Evolutionary conservation across 1,140 invertebrate genomes (phyloP).

Genomic region (Scaptomyza pallida): DNA sequence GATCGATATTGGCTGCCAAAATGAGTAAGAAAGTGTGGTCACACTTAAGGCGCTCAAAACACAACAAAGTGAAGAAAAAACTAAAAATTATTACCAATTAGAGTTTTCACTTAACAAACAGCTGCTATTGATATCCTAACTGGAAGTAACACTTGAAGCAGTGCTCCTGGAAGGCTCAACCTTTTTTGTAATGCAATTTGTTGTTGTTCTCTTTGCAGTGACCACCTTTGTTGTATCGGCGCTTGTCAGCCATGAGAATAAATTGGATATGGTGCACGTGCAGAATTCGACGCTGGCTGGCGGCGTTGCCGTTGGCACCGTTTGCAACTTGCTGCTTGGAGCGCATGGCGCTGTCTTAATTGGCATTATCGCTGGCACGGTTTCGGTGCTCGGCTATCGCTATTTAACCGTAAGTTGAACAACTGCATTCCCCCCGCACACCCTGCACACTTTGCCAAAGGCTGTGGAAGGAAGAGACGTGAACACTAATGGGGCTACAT

Average conservation of each 20-base stretch:
- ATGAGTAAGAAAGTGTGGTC: neutral
- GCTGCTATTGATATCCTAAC: neutral
- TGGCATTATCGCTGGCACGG: conserved; percentile 90
- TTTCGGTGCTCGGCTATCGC: conserved; percentile 94
- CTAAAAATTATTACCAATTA: neutral
- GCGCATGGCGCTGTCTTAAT: conserved; percentile 94
- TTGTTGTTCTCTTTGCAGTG: conserved; percentile 85
- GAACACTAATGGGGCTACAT: conserved; percentile 26
- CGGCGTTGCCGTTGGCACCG: conserved; percentile 87
- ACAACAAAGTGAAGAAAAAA: neutral
- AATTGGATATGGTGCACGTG: conserved; percentile 95
- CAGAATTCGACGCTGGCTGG: conserved; percentile 96
- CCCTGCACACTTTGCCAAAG: neutral
- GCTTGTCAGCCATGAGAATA: conserved; percentile 90
- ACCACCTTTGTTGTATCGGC: conserved; percentile 93
- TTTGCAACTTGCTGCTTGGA: conserved; percentile 92
- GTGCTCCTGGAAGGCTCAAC: neutral
- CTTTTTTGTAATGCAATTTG: conserved; percentile 1
- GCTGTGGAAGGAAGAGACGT: too few relatives aligned
- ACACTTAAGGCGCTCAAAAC: neutral
- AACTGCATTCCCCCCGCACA: neutral
- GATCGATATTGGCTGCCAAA: neutral
- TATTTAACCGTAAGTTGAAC: conserved; percentile 90
- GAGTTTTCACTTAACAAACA: neutral
- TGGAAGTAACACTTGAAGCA: neutral